These are phyloP conservation scores for Columba guinea DNA, from an alignment of 2,797 vertebrate genomes.

Conservation along the genomic window DNA sequence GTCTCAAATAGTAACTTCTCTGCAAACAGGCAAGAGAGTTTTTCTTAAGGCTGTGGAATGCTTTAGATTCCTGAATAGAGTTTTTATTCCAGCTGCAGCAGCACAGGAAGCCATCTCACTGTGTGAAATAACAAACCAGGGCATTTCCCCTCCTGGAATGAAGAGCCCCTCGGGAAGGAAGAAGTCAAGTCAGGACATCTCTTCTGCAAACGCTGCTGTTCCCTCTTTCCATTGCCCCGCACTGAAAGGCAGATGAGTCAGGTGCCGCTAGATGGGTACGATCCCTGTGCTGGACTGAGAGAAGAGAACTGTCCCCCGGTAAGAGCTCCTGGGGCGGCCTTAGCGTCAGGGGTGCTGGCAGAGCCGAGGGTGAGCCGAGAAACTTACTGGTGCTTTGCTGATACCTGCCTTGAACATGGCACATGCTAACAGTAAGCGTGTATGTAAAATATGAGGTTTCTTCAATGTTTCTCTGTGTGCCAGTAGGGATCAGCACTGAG, in stretches of 20 bases:
- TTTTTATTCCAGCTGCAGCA: background rate
- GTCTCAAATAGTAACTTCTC: background rate
- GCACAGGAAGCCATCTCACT: background rate
- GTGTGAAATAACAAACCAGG: background rate
- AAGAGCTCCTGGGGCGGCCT: background rate
- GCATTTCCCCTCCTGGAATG: background rate
- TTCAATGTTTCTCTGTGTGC: background rate
- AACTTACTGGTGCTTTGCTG: conserved; percentile 20
- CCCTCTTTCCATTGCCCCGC: background rate
- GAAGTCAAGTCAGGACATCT: background rate
- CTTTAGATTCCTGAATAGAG: background rate
- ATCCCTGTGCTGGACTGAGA: background rate
- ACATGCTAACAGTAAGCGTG: background rate
- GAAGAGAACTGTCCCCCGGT: background rate
- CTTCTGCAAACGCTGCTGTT: background rate
- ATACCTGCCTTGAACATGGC: background rate
- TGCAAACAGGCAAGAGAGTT: background rate
- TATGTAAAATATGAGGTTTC: background rate
- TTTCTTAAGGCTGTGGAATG: background rate
- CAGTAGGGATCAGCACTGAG: background rate
- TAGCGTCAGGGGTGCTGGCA: background rate
- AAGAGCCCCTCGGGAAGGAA: background rate
- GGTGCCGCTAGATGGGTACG: background rate
- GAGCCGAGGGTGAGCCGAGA: background rate
- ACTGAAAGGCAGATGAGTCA: background rate